Evolutionary conservation across 1,140 invertebrate species (phyloP).

Genomic region (Aplysia californica): DNA sequence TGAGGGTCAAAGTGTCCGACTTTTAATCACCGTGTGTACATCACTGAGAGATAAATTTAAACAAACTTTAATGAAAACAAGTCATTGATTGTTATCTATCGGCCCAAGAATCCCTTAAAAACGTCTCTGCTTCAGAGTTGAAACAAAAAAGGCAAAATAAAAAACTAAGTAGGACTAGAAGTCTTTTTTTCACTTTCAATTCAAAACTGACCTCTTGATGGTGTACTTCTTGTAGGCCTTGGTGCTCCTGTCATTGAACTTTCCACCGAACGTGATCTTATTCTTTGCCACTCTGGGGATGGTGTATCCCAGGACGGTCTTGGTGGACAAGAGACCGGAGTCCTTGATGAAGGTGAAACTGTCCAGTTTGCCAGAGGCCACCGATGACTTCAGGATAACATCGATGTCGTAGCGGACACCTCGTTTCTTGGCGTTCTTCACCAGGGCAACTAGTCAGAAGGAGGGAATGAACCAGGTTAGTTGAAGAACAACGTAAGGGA

Average conservation of each 20-base stretch:
- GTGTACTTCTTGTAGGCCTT: slow-evolving; percentile 40
- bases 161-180: too few relatives aligned
- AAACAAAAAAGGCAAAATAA: too few relatives aligned
- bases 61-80: too few relatives aligned
- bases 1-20: too few relatives aligned
- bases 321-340: slow-evolving; percentile 25
- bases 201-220: slow-evolving; percentile 30
- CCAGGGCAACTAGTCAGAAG: slow-evolving; percentile 35
- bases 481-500: not conserved
- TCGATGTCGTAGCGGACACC: slow-evolving; percentile 30
- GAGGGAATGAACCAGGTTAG: not conserved
- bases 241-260: slow-evolving; percentile 40
- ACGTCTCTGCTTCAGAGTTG: too few relatives aligned
- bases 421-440: slow-evolving; percentile 28
- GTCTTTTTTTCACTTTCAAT: too few relatives aligned
- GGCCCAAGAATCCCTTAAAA: too few relatives aligned
- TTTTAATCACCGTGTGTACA: too few relatives aligned
- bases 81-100: too few relatives aligned
- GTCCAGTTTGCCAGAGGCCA: slow-evolving; percentile 29
- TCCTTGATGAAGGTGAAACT: slow-evolving; percentile 33
- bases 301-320: slow-evolving; percentile 44
- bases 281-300: slow-evolving; percentile 40
- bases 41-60: too few relatives aligned
- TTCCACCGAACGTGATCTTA: slow-evolving; percentile 35
- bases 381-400: slow-evolving; percentile 35